Percentiles rank a stretch among this genome's conserved stretches.
These are phyloP conservation scores for Phyllostomus hastatus DNA, from an alignment of 2,113 vertebrate genomes.

Conservation along the genomic window DNA sequence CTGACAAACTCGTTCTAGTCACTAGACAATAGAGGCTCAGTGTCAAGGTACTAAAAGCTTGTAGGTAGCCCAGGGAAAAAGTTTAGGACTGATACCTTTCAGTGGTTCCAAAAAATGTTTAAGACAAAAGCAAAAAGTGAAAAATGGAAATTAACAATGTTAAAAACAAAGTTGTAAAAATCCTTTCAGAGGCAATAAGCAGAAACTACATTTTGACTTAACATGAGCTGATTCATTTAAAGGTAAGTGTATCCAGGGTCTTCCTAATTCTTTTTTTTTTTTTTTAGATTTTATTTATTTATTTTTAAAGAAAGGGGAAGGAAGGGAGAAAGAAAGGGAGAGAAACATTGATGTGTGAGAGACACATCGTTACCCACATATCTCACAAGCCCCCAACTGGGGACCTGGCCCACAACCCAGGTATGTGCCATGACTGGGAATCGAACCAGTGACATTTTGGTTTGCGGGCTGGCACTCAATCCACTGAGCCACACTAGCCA, in stretches of 20 bases:
- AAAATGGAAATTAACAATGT: background rate
- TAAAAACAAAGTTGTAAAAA: background rate
- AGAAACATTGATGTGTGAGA: too few relatives aligned
- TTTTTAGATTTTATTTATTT: too few relatives aligned
- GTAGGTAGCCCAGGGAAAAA: background rate
- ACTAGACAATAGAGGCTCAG: background rate
- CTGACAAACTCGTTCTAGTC: background rate
- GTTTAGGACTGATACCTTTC: background rate
- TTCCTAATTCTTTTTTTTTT: background rate
- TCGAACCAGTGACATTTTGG: too few relatives aligned
- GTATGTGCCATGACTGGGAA: too few relatives aligned
- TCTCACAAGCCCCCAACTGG: too few relatives aligned
- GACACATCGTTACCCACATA: too few relatives aligned
- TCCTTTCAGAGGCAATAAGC: background rate
- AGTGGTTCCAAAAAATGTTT: background rate
- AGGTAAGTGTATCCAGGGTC: background rate
- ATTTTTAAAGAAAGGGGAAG: too few relatives aligned
- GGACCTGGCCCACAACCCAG: too few relatives aligned
- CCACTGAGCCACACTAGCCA: too few relatives aligned
- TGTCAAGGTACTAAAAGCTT: background rate
- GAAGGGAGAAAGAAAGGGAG: too few relatives aligned
- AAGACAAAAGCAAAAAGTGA: background rate
- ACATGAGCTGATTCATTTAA: background rate
- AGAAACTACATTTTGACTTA: background rate
- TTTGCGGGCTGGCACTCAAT: too few relatives aligned